Percentiles rank a stretch among this genome's conserved stretches.
These are phyloP conservation scores for Rhinoderma darwinii DNA, from an alignment of 2,113 vertebrate species.

Conservation along the genomic window DNA sequence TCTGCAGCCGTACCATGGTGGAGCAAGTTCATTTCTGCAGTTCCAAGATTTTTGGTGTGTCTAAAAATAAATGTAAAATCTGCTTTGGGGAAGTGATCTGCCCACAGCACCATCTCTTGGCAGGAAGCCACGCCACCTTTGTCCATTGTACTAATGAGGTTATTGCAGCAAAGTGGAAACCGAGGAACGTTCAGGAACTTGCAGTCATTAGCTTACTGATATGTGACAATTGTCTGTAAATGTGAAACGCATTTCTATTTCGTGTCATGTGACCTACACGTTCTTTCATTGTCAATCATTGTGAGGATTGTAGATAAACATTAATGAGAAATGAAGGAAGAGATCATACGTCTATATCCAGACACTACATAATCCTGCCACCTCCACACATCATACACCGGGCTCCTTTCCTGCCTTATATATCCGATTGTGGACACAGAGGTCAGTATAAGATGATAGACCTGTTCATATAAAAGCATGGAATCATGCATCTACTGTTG, in stretches of 20 bases:
- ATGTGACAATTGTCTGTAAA: neutral
- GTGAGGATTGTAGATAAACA: neutral
- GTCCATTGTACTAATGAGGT: neutral
- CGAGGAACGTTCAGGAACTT: neutral
- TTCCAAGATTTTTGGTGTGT: neutral
- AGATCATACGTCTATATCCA: neutral
- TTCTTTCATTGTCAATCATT: neutral
- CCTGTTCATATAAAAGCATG: neutral
- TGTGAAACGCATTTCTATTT: neutral
- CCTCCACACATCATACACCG: neutral
- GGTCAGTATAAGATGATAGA: no score
- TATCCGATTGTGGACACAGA: neutral
- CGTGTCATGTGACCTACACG: neutral
- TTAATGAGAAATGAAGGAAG: neutral
- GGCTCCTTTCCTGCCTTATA: neutral
- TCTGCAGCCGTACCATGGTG: neutral
- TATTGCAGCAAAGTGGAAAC: neutral
- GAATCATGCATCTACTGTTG: no score
- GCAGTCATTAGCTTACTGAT: neutral
- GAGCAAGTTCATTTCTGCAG: neutral
- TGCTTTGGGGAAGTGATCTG: neutral
- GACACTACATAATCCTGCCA: neutral
- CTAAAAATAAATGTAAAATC: constrained; percentile 3
- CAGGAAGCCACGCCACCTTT: neutral
- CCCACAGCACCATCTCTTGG: neutral